phyloP scores from a whole-genome alignment of 53 echinoderm and acorn worm genomes.

The Crossaster papposus region DNA sequence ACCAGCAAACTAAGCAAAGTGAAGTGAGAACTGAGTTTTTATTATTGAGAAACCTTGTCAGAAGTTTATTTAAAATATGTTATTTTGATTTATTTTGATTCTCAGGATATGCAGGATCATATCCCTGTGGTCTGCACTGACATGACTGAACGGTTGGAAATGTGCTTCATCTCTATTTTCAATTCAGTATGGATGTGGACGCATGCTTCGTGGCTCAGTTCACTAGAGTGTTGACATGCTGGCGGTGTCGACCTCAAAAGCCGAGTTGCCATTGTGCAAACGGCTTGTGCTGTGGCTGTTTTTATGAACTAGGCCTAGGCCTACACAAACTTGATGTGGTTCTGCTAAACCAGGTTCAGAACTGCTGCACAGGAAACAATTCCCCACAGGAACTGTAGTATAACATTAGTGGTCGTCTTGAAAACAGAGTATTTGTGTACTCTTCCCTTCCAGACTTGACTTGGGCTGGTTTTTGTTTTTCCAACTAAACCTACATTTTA shows the following conservation, averaged over 20 bases:
- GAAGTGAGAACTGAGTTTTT: too few relatives aligned
- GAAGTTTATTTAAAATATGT: not conserved
- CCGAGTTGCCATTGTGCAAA: slow-evolving; percentile 60
- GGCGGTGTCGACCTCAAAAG: slow-evolving; percentile 61
- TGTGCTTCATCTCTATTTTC: slow-evolving; percentile 1
- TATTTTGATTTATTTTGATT: not conserved
- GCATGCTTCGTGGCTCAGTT: not conserved
- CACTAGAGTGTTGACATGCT: slow-evolving; percentile 57
- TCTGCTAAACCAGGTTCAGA: slow-evolving; percentile 50
- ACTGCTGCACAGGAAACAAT: slow-evolving; percentile 8
- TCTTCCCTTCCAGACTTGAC: not conserved
- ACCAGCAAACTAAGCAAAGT: too few relatives aligned
- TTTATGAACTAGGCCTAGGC: slow-evolving; percentile 37
- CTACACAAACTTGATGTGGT: not conserved
- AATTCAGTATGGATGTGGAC: slow-evolving; percentile 47
- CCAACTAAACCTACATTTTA: not conserved
- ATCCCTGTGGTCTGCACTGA: slow-evolving; percentile 16
- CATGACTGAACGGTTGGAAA: slow-evolving; percentile 38
- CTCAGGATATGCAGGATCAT: slow-evolving; percentile 7
- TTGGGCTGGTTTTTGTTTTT: slow-evolving; percentile 34
- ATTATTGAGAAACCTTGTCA: not conserved
- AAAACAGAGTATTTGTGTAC: slow-evolving; percentile 24
- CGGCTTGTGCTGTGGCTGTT: slow-evolving; percentile 58
- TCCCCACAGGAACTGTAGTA: slow-evolving; percentile 17
- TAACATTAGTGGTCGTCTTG: slow-evolving; percentile 22